Percentiles rank a stretch among this genome's conserved stretches.
phyloP scores from a whole-genome alignment of 1,140 invertebrate species.

The Rhopalosiphum padi region DNA sequence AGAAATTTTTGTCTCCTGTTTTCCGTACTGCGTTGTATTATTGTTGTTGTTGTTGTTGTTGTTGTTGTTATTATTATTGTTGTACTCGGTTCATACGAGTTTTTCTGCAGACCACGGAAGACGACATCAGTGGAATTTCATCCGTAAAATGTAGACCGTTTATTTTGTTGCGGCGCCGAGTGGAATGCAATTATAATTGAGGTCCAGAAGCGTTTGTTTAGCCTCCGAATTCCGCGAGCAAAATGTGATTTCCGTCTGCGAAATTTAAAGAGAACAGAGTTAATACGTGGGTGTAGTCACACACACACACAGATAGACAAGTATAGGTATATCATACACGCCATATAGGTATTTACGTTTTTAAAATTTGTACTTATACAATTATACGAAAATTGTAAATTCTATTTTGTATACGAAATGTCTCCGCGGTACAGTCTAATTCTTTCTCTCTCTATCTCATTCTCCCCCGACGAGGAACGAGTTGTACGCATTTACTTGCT shows the following conservation, averaged over 20 bases:
- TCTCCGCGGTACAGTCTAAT: neutral
- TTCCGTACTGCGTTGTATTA: neutral
- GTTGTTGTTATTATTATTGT: neutral
- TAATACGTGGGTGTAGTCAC: neutral
- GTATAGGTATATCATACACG: neutral
- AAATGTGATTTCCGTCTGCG: neutral
- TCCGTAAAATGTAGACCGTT: neutral
- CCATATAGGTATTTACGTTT: neutral
- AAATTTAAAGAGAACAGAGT: neutral
- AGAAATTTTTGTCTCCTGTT: neutral
- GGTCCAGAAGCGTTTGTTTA: neutral
- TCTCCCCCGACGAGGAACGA: neutral
- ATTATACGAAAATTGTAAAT: neutral
- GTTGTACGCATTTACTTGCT: neutral
- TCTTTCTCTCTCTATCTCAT: neutral
- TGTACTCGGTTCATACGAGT: neutral
- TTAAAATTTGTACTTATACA: neutral
- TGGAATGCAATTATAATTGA: conserved; percentile 15
- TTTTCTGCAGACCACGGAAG: neutral
- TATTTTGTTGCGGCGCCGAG: neutral
- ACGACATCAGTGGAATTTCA: neutral
- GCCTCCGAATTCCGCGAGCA: neutral
- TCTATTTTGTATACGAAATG: neutral
- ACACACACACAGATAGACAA: neutral
- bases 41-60: neutral